A percentile compares a stretch with the other conserved stretches of the same genome.
Evolutionary conservation across 2,888 invertebrate genomes (phyloP).

Genomic region (Drosophila seclusa): DNA sequence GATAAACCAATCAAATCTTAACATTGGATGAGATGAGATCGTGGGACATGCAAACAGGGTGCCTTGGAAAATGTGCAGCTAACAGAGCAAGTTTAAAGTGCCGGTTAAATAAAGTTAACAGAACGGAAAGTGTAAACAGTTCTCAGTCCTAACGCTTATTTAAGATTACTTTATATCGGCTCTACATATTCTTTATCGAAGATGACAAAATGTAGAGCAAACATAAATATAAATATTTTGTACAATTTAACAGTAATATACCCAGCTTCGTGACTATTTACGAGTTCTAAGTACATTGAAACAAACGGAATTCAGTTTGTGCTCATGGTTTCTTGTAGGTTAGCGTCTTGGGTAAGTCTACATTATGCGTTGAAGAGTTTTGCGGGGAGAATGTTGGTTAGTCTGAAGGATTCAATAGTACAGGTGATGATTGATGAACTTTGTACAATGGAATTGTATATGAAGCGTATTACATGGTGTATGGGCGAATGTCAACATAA

Average conservation of each 20-base stretch:
- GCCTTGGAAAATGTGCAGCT: slow-evolving; percentile 39
- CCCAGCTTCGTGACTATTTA: slow-evolving; percentile 4
- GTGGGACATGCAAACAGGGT: slow-evolving; percentile 50
- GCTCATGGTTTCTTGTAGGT: slow-evolving; percentile 20
- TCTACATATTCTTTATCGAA: neutral
- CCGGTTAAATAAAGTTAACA: neutral
- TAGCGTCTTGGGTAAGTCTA: slow-evolving; percentile 17
- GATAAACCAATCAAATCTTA: slow-evolving; percentile 53
- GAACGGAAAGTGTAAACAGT: neutral
- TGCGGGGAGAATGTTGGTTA: slow-evolving; percentile 7
- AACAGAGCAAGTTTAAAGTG: slow-evolving; percentile 31
- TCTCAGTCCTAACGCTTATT: slow-evolving; percentile 7
- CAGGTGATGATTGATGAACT: slow-evolving; percentile 42
- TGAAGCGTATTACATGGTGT: slow-evolving; percentile 35
- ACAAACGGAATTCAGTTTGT: slow-evolving; percentile 23
- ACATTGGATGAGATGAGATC: slow-evolving; percentile 12
- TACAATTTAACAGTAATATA: neutral
- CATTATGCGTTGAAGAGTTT: slow-evolving; percentile 24
- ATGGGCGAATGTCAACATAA: slow-evolving; percentile 43
- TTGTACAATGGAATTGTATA: slow-evolving; percentile 50
- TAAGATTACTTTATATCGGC: neutral
- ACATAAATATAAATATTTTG: slow-evolving; percentile 1
- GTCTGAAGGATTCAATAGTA: slow-evolving; percentile 22
- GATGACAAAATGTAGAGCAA: neutral
- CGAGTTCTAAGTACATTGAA: slow-evolving; percentile 6